phyloP scores from a whole-genome alignment of 2,888 invertebrate genomes.

The Metallyticus violacea region DNA sequence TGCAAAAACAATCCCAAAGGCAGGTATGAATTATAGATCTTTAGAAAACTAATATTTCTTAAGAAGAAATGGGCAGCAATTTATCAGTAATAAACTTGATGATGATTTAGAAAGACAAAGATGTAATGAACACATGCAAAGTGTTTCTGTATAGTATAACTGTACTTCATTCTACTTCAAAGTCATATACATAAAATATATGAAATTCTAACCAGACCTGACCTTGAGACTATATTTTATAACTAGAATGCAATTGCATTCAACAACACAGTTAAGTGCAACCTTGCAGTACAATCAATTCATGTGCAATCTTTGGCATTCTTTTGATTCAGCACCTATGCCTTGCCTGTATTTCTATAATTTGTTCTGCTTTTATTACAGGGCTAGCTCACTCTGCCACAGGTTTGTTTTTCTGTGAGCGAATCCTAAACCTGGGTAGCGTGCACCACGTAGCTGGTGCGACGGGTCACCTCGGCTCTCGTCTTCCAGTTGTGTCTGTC shows the following conservation, averaged over 20 bases:
- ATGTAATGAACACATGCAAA: too few species aligned
- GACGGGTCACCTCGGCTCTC: constrained; percentile 14
- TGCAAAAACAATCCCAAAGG: too few species aligned
- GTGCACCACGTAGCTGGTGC: constrained; percentile 27
- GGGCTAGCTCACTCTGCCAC: background rate
- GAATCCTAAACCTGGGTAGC: constrained; percentile 28
- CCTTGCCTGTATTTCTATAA: background rate
- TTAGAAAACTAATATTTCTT: too few species aligned
- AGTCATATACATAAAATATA: background rate
- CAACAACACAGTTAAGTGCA: too few species aligned
- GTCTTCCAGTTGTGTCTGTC: constrained; percentile 39
- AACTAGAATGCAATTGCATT: background rate
- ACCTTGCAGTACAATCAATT: background rate
- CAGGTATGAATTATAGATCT: too few species aligned
- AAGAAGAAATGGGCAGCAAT: too few species aligned
- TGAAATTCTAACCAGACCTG: background rate
- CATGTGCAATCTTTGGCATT: background rate
- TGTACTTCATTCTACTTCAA: background rate
- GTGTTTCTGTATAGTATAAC: too few species aligned
- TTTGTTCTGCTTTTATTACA: background rate
- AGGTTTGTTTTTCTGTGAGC: background rate
- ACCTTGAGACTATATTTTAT: background rate
- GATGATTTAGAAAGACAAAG: too few species aligned
- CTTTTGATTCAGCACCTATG: background rate
- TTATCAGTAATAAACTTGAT: too few species aligned